Evolutionary conservation across 1,140 invertebrate genomes (phyloP), one percentile per base, ranked within the genome.

Genomic region (Orius insidiosus): DNA sequence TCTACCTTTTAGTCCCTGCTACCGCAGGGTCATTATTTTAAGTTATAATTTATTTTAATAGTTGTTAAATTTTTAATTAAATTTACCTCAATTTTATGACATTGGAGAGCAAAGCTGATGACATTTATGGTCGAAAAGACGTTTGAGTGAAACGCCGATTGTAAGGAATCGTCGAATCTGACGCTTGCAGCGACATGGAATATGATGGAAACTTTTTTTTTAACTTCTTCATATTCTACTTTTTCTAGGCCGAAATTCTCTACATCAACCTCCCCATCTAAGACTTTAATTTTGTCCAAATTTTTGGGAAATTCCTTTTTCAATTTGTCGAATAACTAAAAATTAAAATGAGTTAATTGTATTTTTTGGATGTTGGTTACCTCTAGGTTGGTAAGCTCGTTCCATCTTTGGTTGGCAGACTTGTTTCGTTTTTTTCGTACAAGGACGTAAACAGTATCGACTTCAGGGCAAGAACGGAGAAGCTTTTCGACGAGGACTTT

Each of bases 191-290:
- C 76, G 35, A 68, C 66, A 55, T 80, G 75, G 58, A 76, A 74
- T 0, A 78, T 69, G 40, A 94, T 75, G 32, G 78, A 68, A 1
- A 92, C 72, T 51, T 79, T 74, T 4, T 84, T 68, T 15, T 67
- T 65, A 0, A 96, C 58, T 10, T 69, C 63, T 42, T 75, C 57
- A 38, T 74, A 63, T 59, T 94, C 80, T 9, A 69, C 59, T 0
- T 59, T 38, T 3, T 60, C 65, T 3, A 75, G 58, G 0, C 70
- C 72, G 2, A 75, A 55, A 14, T 56, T 58, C 7, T 63, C 61
- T 16, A 58, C 50, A 11, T 62, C 59, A 34, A 71, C 68, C 40
- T 76, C 72, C 1, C 75, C 76, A 14, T 64, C 63, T 31, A 79
- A 64, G 0, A 69, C 64, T 2, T 70, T 58, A 33, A 76, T 64